Conservation (phyloP, 2,113 vertebrate species). For the Ariopsis seemanni region DNA sequence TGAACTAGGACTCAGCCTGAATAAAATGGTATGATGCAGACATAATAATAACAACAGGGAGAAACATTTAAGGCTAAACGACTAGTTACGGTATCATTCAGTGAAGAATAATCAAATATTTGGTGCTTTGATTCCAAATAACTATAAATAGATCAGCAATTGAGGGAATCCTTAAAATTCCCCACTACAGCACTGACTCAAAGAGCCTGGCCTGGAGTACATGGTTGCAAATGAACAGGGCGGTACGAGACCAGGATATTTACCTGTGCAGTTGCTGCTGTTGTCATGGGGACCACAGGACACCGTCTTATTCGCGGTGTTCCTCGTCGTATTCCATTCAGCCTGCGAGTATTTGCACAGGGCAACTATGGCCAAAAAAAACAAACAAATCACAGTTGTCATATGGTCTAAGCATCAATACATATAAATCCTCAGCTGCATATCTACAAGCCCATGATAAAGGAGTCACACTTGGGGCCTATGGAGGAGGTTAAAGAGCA, state of each 20-base stretch:
- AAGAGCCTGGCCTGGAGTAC: background rate
- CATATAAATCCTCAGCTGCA: conserved; percentile 2
- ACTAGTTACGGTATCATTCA: background rate
- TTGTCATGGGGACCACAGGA: conserved; percentile 50
- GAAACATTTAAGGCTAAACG: background rate
- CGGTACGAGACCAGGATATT: background rate
- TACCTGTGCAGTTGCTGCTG: conserved; percentile 56
- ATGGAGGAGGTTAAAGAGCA: background rate
- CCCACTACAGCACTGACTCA: background rate
- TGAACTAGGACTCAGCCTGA: background rate
- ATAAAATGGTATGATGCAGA: background rate
- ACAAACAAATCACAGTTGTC: conserved; percentile 50
- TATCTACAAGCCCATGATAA: background rate
- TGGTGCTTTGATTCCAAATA: background rate
- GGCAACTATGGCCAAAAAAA: conserved; percentile 48
- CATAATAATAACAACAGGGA: background rate
- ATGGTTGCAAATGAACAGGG: conserved; percentile 21
- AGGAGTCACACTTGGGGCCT: background rate
- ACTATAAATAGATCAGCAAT: background rate
- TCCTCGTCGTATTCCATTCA: conserved; percentile 49
- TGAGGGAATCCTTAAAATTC: background rate
- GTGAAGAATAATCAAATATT: background rate
- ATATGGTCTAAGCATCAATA: background rate
- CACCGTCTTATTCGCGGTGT: conserved; percentile 45
- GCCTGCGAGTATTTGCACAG: conserved; percentile 55